phyloP scores from a whole-genome alignment of 2,888 invertebrate species.

The Cotesia congregata region DNA sequence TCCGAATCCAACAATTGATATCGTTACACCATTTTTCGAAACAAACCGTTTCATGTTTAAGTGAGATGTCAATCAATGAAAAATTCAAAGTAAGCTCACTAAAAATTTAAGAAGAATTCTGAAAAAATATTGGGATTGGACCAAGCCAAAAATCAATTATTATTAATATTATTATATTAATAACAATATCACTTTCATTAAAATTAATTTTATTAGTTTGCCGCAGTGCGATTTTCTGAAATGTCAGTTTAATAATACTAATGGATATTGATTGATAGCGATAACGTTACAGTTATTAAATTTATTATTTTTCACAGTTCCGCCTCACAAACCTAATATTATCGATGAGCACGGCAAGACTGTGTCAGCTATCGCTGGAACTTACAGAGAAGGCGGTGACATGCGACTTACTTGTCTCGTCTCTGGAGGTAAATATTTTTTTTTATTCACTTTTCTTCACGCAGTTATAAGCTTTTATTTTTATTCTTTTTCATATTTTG shows the following conservation, averaged over 20 bases:
- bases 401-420: conserved; percentile 83
- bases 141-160: background rate
- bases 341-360: conserved; percentile 79
- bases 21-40: too few relatives aligned
- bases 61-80: too few relatives aligned
- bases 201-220: background rate
- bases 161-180: background rate
- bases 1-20: too few relatives aligned
- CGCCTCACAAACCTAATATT: conserved; percentile 81
- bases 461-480: too few relatives aligned
- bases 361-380: conserved; percentile 77
- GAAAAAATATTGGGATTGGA: background rate
- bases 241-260: conserved; percentile 14
- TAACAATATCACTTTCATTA: too few relatives aligned
- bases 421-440: conserved; percentile 78
- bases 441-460: background rate
- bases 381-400: conserved; percentile 80
- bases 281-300: conserved; percentile 9
- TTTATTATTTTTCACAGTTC: conserved; percentile 74
- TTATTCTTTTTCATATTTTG: background rate
- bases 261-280: conserved; percentile 11
- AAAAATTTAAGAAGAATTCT: too few relatives aligned
- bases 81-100: too few relatives aligned
- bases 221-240: conserved; percentile 3
- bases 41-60: too few relatives aligned